phyloP scores from a whole-genome alignment of 2,797 vertebrate species.

The Smutsia gigantea region DNA sequence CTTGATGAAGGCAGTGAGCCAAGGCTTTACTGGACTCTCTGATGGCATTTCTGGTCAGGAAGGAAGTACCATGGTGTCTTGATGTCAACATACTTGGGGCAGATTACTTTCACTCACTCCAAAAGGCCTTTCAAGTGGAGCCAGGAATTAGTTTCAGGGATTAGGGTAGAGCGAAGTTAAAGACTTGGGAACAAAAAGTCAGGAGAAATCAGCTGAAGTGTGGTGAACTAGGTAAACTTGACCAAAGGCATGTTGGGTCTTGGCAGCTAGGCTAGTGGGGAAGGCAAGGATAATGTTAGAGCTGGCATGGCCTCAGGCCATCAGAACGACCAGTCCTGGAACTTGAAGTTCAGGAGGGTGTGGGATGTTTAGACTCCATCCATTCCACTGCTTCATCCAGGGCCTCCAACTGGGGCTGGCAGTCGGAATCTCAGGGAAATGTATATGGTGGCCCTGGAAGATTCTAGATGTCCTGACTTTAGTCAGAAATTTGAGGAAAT shows the following conservation, averaged over 20 bases:
- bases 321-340: not conserved
- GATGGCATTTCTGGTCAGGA: constrained; percentile 81
- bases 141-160: constrained; percentile 85
- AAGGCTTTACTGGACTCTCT: constrained; percentile 81
- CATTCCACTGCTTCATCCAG: not conserved
- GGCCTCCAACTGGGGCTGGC: not conserved
- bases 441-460: not conserved
- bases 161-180: constrained; percentile 71
- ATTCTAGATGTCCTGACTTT: not conserved
- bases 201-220: constrained; percentile 56
- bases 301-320: not conserved
- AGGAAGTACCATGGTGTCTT: constrained; percentile 81
- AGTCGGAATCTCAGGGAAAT: not conserved
- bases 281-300: not conserved
- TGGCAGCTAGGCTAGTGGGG: not conserved
- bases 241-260: constrained; percentile 36
- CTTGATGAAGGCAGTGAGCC: constrained; percentile 66
- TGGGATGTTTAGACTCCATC: not conserved
- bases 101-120: constrained; percentile 81
- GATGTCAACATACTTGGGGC: constrained; percentile 75
- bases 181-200: constrained; percentile 70
- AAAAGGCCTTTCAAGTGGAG: constrained; percentile 82
- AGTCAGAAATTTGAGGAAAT: not conserved
- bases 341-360: not conserved
- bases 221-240: constrained; percentile 45